Evolutionary conservation across 2,113 vertebrate genomes (phyloP).

Genomic region (Notechis scutatus): DNA sequence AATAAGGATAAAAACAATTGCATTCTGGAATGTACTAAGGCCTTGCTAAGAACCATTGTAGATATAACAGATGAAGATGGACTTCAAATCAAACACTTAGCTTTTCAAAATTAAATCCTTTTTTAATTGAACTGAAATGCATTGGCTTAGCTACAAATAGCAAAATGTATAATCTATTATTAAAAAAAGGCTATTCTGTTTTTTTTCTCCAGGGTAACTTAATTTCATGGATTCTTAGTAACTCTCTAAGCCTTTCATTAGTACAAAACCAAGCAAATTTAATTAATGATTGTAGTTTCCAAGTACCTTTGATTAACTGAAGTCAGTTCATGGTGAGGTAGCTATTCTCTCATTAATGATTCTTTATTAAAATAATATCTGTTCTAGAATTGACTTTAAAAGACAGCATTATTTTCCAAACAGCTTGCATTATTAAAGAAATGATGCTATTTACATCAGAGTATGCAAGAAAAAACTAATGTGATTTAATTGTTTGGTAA

Average conservation of each 20-base stretch:
- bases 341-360: slow-evolving; percentile 66
- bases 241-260: slow-evolving; percentile 47
- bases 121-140: slow-evolving; percentile 6
- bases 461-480: slow-evolving; percentile 69
- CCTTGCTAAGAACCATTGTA: background rate
- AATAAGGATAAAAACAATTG: background rate
- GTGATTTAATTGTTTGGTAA: slow-evolving; percentile 66
- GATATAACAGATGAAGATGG: background rate
- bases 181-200: slow-evolving; percentile 29
- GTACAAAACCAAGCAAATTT: slow-evolving; percentile 57
- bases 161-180: background rate
- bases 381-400: slow-evolving; percentile 65
- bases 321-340: slow-evolving; percentile 46
- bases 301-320: slow-evolving; percentile 70
- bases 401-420: slow-evolving; percentile 68
- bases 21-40: background rate
- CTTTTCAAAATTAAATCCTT: background rate
- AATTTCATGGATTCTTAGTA: slow-evolving; percentile 54
- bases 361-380: slow-evolving; percentile 64
- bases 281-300: slow-evolving; percentile 71
- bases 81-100: background rate
- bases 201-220: slow-evolving; percentile 40
- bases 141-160: background rate
- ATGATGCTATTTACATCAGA: slow-evolving; percentile 60
- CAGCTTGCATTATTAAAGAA: slow-evolving; percentile 64